A percentile compares a stretch with the other conserved stretches of the same genome.
Conservation (phyloP, 2,113 vertebrate species). For the Scortum barcoo region DNA sequence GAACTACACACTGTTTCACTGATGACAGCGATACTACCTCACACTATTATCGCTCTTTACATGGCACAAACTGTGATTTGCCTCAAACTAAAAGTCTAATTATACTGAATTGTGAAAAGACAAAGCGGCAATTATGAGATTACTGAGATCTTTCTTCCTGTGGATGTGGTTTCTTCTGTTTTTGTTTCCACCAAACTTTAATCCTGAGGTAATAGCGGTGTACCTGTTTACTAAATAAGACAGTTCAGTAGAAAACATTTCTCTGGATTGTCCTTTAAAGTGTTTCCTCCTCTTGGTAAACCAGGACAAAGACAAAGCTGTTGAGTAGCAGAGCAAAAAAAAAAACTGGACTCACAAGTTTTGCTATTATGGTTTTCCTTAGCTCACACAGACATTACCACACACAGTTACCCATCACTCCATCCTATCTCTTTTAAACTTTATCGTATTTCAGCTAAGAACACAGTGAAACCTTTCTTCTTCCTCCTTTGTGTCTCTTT, state of each 20-base stretch:
- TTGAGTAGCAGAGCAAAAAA: not conserved
- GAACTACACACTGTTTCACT: not conserved
- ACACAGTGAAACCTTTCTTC: not conserved
- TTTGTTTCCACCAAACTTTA: not conserved
- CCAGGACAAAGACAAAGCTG: not conserved
- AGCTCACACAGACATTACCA: not conserved
- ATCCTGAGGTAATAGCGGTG: not conserved
- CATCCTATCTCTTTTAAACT: not conserved
- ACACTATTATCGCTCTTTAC: not conserved
- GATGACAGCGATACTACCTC: not conserved
- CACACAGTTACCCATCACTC: too few relatives aligned
- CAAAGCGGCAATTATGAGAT: slow-evolving; percentile 17
- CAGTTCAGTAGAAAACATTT: not conserved
- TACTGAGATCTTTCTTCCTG: not conserved
- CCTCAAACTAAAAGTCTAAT: slow-evolving; percentile 1
- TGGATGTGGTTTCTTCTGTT: slow-evolving; percentile 10
- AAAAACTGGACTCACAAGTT: slow-evolving; percentile 11
- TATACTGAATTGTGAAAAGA: not conserved
- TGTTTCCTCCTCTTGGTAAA: not conserved
- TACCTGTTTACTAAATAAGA: slow-evolving; percentile 27
- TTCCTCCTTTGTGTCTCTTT: not conserved
- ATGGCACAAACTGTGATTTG: not conserved
- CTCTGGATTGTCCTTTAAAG: not conserved
- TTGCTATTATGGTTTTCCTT: not conserved
- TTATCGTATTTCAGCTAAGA: not conserved